Conservation (phyloP, 2,797 vertebrate species). For the Molothrus ater region DNA sequence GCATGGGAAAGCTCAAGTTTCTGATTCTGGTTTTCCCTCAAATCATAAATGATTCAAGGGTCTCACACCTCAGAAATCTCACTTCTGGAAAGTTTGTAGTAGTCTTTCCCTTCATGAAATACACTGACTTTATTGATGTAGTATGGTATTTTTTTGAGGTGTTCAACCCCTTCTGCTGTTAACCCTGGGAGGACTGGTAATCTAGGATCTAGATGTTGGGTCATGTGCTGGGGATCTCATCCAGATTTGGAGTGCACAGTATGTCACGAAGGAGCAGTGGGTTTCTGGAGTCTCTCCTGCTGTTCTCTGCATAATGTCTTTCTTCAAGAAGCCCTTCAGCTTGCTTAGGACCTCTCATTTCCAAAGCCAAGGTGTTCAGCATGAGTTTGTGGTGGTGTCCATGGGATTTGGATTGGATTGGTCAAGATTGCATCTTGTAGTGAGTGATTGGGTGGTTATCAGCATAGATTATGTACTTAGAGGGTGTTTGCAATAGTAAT, state of each 20-base stretch:
- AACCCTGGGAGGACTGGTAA: not conserved
- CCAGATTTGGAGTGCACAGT: not conserved
- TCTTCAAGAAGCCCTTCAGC: not conserved
- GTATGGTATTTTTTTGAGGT: not conserved
- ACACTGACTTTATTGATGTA: not conserved
- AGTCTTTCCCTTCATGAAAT: not conserved
- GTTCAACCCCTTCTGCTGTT: not conserved
- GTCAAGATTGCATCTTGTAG: not conserved
- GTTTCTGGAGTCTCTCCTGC: not conserved
- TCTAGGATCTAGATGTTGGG: not conserved
- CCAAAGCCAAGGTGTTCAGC: not conserved
- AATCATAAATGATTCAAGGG: not conserved
- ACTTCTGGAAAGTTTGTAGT: not conserved
- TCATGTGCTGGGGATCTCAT: not conserved
- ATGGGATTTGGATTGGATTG: accelerated
- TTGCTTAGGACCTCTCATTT: not conserved
- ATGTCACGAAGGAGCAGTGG: not conserved
- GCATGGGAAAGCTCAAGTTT: not conserved
- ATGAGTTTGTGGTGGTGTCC: not conserved
- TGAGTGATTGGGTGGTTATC: not conserved
- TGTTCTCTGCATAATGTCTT: not conserved
- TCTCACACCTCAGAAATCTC: not conserved
- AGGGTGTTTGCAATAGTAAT: not conserved
- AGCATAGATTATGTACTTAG: not conserved
- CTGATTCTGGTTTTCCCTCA: not conserved